Evolutionary conservation across 1,140 invertebrate genomes (phyloP).

Genomic region (Batillaria attramentaria): DNA sequence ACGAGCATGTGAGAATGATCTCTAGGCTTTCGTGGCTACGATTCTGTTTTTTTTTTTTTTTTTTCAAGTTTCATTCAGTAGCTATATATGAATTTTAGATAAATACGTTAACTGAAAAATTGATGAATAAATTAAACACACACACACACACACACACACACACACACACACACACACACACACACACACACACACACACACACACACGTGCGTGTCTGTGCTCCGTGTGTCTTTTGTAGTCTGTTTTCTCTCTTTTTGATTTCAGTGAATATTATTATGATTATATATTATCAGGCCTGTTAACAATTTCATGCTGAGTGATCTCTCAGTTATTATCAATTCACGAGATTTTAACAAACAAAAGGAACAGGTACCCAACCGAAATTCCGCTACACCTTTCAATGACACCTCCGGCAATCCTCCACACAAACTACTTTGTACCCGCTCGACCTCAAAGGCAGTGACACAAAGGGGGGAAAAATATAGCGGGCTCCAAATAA

Average conservation of each 20-base stretch:
- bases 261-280: not conserved
- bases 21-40: too few relatives aligned
- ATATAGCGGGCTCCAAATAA: too few relatives aligned
- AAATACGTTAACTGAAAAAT: not conserved
- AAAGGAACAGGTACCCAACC: too few relatives aligned
- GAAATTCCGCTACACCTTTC: not conserved
- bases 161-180: slow-evolving; percentile 2
- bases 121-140: not conserved
- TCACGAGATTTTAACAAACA: too few relatives aligned
- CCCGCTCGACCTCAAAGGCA: too few relatives aligned
- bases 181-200: slow-evolving; percentile 2
- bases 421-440: too few relatives aligned
- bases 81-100: not conserved
- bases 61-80: not conserved
- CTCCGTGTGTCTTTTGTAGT: not conserved
- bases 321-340: not conserved
- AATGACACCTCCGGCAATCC: not conserved
- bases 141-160: not conserved
- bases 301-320: not conserved
- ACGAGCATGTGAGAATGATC: too few relatives aligned
- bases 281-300: not conserved
- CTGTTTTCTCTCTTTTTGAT: not conserved
- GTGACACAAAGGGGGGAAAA: too few relatives aligned
- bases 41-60: not conserved
- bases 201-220: not conserved